Evolutionary conservation across 37 sponge, comb jelly and placozoan genomes (phyloP).

Genomic region (Chondrilla cf. caribensis): DNA sequence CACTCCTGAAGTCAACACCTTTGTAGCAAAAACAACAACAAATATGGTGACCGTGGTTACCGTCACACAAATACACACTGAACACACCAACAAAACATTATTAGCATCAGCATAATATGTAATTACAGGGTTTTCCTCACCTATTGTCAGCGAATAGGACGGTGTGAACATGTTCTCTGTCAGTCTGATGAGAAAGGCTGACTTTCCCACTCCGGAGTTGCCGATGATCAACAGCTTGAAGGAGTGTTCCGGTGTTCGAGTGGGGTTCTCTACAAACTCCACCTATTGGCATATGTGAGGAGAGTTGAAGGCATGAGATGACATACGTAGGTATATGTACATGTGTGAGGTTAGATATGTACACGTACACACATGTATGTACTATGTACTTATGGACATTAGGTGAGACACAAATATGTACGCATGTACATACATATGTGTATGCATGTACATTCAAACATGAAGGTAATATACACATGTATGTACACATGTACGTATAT

Average conservation of each 20-base stretch:
- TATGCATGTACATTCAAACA: background rate
- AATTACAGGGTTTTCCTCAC: conserved; percentile 31
- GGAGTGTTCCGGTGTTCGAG: background rate
- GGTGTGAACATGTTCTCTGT: conserved; percentile 65
- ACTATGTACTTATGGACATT: background rate
- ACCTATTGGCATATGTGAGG: background rate
- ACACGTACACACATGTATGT: background rate
- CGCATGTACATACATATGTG: background rate
- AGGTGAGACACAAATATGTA: background rate
- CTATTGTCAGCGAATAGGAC: conserved; percentile 70
- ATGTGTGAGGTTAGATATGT: background rate
- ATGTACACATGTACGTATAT: background rate
- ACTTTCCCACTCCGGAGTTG: conserved; percentile 70
- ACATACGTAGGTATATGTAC: background rate
- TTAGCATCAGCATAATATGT: background rate
- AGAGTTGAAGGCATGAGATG: background rate
- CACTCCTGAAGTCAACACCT: conserved; percentile 69
- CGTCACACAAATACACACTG: too few relatives aligned
- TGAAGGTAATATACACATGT: background rate
- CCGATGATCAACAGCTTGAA: conserved; percentile 25
- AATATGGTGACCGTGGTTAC: too few relatives aligned
- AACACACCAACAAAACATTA: background rate
- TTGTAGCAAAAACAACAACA: too few relatives aligned
- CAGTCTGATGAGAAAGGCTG: conserved; percentile 71
- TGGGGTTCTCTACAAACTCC: background rate